Base-by-base conservation (phyloP, 2,797 vertebrate species). In the Poeciliopsis turneri region DNA sequence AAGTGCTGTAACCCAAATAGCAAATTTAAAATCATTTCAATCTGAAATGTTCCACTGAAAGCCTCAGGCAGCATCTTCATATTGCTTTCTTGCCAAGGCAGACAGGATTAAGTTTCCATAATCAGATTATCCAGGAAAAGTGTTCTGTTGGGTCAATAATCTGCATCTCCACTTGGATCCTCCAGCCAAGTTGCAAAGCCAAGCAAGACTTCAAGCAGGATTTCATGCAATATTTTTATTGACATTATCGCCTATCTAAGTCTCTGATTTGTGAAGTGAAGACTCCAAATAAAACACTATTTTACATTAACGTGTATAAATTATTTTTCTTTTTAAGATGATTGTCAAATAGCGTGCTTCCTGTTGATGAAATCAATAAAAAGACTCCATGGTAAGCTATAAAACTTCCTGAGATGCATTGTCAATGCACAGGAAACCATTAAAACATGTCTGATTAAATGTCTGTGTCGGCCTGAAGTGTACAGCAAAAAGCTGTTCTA, bases 361-460 rank as follows among this genome's bases (percentile, higher is more conserved):
- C 85, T 84, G 78, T 61, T 66, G 4, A 55, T 70, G 11, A 4
- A 89, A 93, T 94, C 90, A 79, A 94, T 94, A 84, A 75, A 59
- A 46, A 55, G 23, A n/a, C 79, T 90, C 71, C 82, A 72, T 13
- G 66, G 80, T 74, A 78, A 74, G 61, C 76, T 78, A 46, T 72
- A 61, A 23, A 78, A 80, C 74, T 76, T 30, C 71, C 53, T 78
- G 36, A 59, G 71, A 87, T 84, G 85, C 78, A 75, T 74, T 28
- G 15, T 80, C 71, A 87, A 86, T 85, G 81, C 71, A 75, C 88
- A 87, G 91, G 90, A 92, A 91, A 55, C 81, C 80, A 90, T 91
- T 91, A 82, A 7, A 75, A 70, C 33, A 1, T 39, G 4, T 6
- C 20, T 78, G 73, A 90, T 90, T 89, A 88, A 88, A 88, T 81